Evolutionary conservation across 2,797 vertebrate genomes (phyloP), one percentile per base, ranked within the genome.

Genomic region (Myoxocephalus aenaeus): DNA sequence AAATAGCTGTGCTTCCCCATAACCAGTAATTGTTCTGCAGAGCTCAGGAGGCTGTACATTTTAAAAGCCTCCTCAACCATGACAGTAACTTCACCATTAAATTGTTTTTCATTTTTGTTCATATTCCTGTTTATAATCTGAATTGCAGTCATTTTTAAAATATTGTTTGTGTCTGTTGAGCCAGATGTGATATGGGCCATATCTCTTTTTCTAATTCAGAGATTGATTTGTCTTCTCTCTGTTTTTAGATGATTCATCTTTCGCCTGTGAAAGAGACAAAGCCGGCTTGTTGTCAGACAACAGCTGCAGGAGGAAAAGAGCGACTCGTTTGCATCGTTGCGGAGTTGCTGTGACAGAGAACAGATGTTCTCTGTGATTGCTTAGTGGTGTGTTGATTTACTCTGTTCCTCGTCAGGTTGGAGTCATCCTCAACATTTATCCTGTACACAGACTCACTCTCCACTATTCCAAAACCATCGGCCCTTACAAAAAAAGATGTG

Each of bases 361-460:
- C 91, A 92, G 91, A 91, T 91, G 90, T 89, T 93, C n/a, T 4
- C 68, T 48, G 83, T 79, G 87, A 86, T 86, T 86, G 82, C 48
- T 83, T 77, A 78, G 71, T 64, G 78, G 58, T 15, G 77, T 85
- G 79, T 84, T 87, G 61, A 84, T 81, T 86, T 77, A 46, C 80
- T 78, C 57, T 58, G 32, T 61, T 80, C 75, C 62, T 84, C 70
- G n/a, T 75, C 42, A 17, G 4, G 14, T 61, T 51, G 56, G 61
- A 80, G 67, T 83, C 83, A 80, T 66, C 62, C 51, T 65, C 58
- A 65, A 46, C 65, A 70, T 74, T 77, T 54, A 80, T 73, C 48
- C 42, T 54, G 17, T 0, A 1, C 32, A 40, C 51, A 70, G 11
- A 51, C 20, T 58, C 17, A 10, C 40, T 22, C 15, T 2, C 15